Conservation (phyloP, 2,888 invertebrate species). For the Eupithecia pulchellata region DNA sequence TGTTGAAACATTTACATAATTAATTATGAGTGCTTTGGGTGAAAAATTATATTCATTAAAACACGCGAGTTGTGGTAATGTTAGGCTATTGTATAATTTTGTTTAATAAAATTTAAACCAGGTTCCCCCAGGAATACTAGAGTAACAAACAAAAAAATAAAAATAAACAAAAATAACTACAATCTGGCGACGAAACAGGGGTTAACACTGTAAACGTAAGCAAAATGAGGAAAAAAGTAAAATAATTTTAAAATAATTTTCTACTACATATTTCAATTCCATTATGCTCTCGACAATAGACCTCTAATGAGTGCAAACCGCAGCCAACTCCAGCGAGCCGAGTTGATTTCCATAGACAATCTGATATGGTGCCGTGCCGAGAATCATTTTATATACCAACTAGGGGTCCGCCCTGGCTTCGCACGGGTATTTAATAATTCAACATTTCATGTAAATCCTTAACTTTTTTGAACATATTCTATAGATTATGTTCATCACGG, state of each 20-base stretch:
- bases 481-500: too few species aligned
- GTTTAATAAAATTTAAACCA: not conserved
- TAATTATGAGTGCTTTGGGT: slow-evolving; percentile 5
- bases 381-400: too few species aligned
- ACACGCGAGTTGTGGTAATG: slow-evolving; percentile 5
- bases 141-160: too few species aligned
- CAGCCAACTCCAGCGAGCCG: slow-evolving; percentile 1
- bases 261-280: not conserved
- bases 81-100: not conserved
- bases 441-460: too few species aligned
- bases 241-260: not conserved
- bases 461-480: too few species aligned
- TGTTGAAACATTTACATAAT: slow-evolving; percentile 8
- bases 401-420: too few species aligned
- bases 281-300: slow-evolving; percentile 2
- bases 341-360: slow-evolving; percentile 1
- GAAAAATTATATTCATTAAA: slow-evolving; percentile 22
- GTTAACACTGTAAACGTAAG: too few species aligned
- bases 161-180: too few species aligned
- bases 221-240: too few species aligned
- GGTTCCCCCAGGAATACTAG: too few species aligned
- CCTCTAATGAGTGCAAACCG: slow-evolving; percentile 3
- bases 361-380: not conserved
- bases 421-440: too few species aligned
- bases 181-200: too few species aligned